Base-by-base conservation (phyloP, 2,113 vertebrate genomes). In the Aspiorhynchus laticeps region DNA sequence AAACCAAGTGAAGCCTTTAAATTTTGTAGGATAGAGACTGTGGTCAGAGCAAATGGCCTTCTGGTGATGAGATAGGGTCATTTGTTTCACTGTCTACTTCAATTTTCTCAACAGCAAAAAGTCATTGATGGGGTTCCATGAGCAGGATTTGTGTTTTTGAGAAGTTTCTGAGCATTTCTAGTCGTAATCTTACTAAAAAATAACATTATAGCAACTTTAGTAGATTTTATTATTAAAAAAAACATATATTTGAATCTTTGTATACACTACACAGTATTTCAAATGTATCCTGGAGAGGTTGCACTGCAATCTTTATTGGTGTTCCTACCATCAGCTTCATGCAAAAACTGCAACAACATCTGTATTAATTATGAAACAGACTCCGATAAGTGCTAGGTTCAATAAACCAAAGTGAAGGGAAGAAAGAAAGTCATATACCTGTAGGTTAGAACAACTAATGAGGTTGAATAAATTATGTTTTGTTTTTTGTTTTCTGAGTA, bases 1-100 rank as follows among this genome's bases (percentile, higher is more conserved):
- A 80, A 78, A 79, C 41, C 33, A 14, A 67, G 43, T 11, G 61
- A 79, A 86, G 63, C 38, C 65, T 43, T 77, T 41, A 53, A 24
- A 80, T 71, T 79, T 80, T 31, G 84, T 26, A 79, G 76, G 61
- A 85, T n/a, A 63, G 84, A 61, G 41, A 38, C 73, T 71, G 63
- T 36, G 51, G 85, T 41, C 10, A 17, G 48, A 69, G 85, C 65
- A 73, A 80, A 86, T 73, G 53, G 78, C 33, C 65, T 80, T 43
- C 51, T 59, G 84, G 36, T 61, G 83, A 67, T 76, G 51, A 63
- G 26, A 71, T 86, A 71, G 46, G 77, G 77, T 36, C 5, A 73
- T 80, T 65, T 81, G 56, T 81, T 56, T 80, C 65, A 71, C 63
- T 43, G 77, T 38, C 48, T 10, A 15, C 28, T 80, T 56, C 15